A percentile compares a stretch with the other conserved stretches of the same genome.
Conservation (phyloP, 1,140 invertebrate genomes). For the Aphelenchoides besseyi region DNA sequence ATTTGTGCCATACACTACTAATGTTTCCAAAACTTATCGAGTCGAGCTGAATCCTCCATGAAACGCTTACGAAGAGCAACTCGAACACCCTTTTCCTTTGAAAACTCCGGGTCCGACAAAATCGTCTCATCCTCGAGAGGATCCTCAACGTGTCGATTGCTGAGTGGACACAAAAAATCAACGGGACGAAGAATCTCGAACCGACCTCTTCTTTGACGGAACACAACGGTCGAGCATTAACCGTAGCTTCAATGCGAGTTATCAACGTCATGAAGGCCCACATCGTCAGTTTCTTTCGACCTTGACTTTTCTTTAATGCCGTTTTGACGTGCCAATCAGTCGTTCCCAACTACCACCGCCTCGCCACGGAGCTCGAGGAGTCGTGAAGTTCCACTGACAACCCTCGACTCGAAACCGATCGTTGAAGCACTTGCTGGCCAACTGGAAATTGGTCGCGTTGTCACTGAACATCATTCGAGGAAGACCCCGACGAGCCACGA, state of each 20-base stretch:
- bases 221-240: neutral
- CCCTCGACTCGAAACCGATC: neutral
- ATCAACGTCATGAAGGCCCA: neutral
- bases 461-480: neutral
- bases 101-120: too few species aligned
- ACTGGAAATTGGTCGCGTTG: neutral
- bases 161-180: neutral
- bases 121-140: neutral
- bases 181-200: neutral
- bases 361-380: conserved; percentile 6
- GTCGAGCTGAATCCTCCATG: too few species aligned
- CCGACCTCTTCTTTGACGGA: neutral
- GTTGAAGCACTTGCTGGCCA: neutral
- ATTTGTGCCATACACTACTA: too few species aligned
- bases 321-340: neutral
- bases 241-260: neutral
- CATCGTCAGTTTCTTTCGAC: neutral
- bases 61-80: too few species aligned
- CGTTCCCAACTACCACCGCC: conserved; percentile 8
- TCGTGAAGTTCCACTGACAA: neutral
- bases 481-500: neutral
- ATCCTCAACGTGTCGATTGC: neutral
- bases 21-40: too few species aligned
- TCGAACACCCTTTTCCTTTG: too few species aligned
- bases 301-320: neutral